Base-by-base conservation (phyloP, 2,797 vertebrate species). In the Enteromius radiatus region DNA sequence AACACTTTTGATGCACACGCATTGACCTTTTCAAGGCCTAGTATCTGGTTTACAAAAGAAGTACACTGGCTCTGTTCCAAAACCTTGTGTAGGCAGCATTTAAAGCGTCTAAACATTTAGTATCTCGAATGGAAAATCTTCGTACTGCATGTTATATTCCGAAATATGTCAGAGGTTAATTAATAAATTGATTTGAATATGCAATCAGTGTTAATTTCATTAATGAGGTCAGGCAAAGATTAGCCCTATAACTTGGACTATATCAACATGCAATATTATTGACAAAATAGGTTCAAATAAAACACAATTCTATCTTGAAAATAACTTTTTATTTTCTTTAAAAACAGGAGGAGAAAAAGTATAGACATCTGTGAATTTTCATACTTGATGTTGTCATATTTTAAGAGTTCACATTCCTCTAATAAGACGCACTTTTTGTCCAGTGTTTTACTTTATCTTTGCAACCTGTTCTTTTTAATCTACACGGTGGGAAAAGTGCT, bases 1-100 rank as follows among this genome's bases (percentile, higher is more conserved):
- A 85, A 67, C 43, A 77, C 65, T 71, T 21, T 71, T 67, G 84
- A 82, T 49, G 52, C 52, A 17, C 61, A 56, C 38, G 26, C 31
- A 49, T 31, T 43, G 56, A 49, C 33, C 65, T 81, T 81, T 80
- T 76, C 12, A 38, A 63, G 10, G n/a, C 38, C 1, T 49, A 77
- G 33, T 78, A 52, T 31, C 28, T 52, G 19, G 28, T 73, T 73
- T 73, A 82, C 83, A 61, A 76, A 76, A 61, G 36, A 61, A 28
- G 41, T 23, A 43, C 54, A 43, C 10, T 76, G 73, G 54, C 54
- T 61, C 23, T 19, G 9, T 26, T 61, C 49, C 21, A 56, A 61
- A 28, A 12, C 52, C n/a, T 59, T 3, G 9, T 3, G 33, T 54
- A 33, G 26, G 17, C 45, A 49, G 26, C 26, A 73, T 73, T 49